Evolutionary conservation across 2,797 vertebrate genomes (phyloP).

Genomic region (Lophius americanus): DNA sequence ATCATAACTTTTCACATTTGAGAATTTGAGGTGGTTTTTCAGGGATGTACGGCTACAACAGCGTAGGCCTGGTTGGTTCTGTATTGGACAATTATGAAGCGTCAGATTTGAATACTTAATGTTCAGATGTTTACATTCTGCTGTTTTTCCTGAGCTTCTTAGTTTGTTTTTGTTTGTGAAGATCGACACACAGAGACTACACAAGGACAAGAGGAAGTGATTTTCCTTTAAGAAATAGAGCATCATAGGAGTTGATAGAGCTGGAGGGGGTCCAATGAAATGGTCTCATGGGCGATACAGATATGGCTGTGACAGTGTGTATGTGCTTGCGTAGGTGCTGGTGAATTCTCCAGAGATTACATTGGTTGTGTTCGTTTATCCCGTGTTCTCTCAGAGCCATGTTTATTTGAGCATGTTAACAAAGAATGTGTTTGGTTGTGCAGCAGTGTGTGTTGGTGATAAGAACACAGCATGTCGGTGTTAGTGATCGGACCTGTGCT

Average conservation of each 20-base stretch:
- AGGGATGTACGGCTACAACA: no score
- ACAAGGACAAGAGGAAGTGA: background rate
- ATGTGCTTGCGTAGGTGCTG: background rate
- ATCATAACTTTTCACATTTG: no score
- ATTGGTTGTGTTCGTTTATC: background rate
- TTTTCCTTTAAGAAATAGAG: constrained; percentile 4
- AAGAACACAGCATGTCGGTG: constrained; percentile 14
- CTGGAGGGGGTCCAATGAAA: background rate
- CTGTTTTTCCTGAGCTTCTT: background rate
- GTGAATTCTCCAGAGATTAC: background rate
- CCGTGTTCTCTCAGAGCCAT: constrained; percentile 10
- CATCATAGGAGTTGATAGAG: background rate
- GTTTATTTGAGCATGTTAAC: constrained; percentile 10
- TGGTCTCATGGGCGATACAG: background rate
- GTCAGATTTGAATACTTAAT: constrained; percentile 1
- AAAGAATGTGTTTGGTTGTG: constrained; percentile 25
- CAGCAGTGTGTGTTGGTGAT: constrained; percentile 24
- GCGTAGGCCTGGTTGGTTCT: no score
- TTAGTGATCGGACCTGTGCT: constrained; percentile 19
- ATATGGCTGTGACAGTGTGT: background rate
- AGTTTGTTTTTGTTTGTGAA: background rate
- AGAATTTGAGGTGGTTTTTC: no score
- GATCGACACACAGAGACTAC: background rate
- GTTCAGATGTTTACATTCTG: constrained; percentile 8
- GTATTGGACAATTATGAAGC: background rate